Evolutionary conservation across 2,888 invertebrate species (phyloP).

Genomic region (Euphydryas editha): DNA sequence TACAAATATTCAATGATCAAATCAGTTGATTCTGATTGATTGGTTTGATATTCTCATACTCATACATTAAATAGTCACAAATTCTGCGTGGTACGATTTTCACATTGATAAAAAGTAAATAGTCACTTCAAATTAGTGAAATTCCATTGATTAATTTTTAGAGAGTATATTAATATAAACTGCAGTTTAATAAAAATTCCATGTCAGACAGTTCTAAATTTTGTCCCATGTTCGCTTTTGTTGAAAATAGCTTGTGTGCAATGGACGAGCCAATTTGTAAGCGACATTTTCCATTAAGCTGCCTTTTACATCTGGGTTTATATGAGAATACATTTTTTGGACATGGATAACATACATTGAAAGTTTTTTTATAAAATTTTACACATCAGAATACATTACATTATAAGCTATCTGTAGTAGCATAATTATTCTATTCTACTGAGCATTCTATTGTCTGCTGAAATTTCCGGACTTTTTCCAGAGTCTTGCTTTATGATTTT

Average conservation of each 20-base stretch:
- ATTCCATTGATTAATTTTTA: no score
- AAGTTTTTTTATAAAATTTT: neutral
- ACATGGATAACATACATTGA: neutral
- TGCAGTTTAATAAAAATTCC: conserved; percentile 3
- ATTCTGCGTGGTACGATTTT: no score
- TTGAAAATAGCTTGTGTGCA: conserved; percentile 30
- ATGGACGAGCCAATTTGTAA: conserved; percentile 35
- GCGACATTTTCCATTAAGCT: conserved; percentile 33
- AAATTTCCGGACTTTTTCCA: no score
- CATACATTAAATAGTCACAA: no score
- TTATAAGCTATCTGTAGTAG: neutral
- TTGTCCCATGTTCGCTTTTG: conserved; percentile 16
- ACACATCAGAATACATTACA: neutral
- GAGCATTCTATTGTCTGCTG: no score
- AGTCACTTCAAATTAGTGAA: no score
- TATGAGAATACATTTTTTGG: conserved; percentile 14
- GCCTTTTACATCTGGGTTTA: conserved; percentile 13
- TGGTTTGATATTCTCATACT: no score
- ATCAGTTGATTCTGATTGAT: no score
- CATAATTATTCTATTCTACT: neutral
- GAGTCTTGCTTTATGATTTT: no score
- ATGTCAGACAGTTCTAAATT: conserved; percentile 18
- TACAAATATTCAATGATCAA: no score
- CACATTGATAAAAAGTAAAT: no score
- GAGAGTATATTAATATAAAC: no score